Evolutionary conservation across 2,113 vertebrate species (phyloP).

Genomic region (Campylorhamphus procurvoides): DNA sequence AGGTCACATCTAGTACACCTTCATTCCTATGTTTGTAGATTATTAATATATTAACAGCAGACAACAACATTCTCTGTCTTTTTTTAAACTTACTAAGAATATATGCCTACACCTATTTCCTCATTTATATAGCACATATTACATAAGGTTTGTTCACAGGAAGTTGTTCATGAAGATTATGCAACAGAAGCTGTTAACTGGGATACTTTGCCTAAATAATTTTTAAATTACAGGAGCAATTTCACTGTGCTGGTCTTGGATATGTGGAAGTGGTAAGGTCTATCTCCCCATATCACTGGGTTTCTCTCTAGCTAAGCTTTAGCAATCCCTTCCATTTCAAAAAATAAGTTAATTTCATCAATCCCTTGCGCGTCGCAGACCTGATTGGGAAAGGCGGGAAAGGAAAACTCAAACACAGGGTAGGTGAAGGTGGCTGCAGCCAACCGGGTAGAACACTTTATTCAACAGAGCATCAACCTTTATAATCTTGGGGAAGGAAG

Average conservation of each 20-base stretch:
- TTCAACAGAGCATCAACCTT: too few species aligned
- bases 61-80: neutral
- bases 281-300: neutral
- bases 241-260: neutral
- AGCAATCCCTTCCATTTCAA: neutral
- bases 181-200: neutral
- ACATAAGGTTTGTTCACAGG: neutral
- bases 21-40: neutral
- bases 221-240: neutral
- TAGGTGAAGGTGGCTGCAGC: too few species aligned
- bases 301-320: neutral
- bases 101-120: neutral
- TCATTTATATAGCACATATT: neutral
- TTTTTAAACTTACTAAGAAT: neutral
- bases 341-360: neutral
- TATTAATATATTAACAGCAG: neutral
- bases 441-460: too few species aligned
- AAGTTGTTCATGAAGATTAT: neutral
- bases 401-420: too few species aligned
- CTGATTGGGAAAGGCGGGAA: too few species aligned
- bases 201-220: neutral
- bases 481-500: too few species aligned
- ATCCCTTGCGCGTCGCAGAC: too few species aligned
- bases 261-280: neutral
- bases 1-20: neutral